Conservation (phyloP, 2,888 invertebrate species). For the Sarcophaga carnaria region DNA sequence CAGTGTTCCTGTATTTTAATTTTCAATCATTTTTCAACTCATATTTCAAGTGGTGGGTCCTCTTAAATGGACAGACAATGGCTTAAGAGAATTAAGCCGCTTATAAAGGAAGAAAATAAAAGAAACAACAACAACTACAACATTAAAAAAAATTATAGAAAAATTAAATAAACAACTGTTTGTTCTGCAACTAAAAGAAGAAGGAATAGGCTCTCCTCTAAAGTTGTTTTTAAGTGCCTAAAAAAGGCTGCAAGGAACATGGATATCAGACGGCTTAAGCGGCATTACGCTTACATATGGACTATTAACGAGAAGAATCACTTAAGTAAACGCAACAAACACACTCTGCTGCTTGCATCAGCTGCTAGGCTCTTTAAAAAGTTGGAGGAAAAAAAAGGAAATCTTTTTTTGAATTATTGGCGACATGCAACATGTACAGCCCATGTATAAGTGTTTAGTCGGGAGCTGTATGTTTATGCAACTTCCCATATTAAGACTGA, state of each 20-base stretch:
- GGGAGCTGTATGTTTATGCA: conserved; percentile 23
- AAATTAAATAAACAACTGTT: conserved; percentile 38
- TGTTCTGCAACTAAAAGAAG: not conserved
- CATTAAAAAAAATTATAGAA: not conserved
- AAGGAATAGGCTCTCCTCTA: conserved; percentile 13
- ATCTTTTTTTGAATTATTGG: conserved; percentile 54
- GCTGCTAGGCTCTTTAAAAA: not conserved
- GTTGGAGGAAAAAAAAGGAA: not conserved
- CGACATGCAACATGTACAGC: conserved; percentile 55
- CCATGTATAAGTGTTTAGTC: not conserved
- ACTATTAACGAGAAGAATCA: conserved; percentile 40
- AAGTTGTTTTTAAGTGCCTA: conserved; percentile 12
- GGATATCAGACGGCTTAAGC: conserved; percentile 11
- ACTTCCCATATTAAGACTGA: conserved; percentile 52
- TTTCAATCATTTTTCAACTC: conserved; percentile 30
- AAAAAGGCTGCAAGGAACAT: conserved; percentile 9
- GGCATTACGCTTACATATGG: conserved; percentile 16
- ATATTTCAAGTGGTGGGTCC: conserved; percentile 19
- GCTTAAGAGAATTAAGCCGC: conserved; percentile 28
- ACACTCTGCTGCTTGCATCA: not conserved
- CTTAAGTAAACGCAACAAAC: not conserved
- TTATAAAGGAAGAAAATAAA: conserved; percentile 5
- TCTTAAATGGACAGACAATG: not conserved
- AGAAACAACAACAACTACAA: not conserved
- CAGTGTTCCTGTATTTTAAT: conserved; percentile 33